These are phyloP conservation scores for Atopsyche davidsoni DNA, from an alignment of 1,140 invertebrate genomes.

Conservation along the genomic window DNA sequence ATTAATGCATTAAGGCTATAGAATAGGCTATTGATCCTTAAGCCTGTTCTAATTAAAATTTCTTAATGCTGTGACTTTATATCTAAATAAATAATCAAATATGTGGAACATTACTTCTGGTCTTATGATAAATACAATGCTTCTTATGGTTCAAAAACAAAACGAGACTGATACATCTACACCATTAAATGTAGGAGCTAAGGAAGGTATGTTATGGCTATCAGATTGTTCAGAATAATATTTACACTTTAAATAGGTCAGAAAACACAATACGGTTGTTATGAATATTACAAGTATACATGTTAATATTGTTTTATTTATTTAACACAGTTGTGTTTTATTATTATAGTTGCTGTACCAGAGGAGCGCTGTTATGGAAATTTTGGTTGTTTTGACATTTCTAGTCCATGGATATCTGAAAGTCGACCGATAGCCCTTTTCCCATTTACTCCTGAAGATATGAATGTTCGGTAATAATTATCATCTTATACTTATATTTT, in stretches of 20 bases:
- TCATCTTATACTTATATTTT: no score
- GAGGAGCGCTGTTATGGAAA: conserved; percentile 62
- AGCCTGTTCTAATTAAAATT: no score
- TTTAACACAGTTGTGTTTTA: neutral
- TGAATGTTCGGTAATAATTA: conserved; percentile 45
- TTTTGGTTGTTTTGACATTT: conserved; percentile 79
- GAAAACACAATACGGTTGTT: no score
- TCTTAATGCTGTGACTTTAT: no score
- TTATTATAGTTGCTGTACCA: neutral
- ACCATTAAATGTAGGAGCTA: neutral
- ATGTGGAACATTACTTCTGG: conserved; percentile 34
- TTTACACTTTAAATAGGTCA: no score
- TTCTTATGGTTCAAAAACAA: conserved; percentile 39
- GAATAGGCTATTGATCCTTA: no score
- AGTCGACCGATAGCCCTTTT: conserved; percentile 72
- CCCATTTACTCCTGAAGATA: conserved; percentile 55
- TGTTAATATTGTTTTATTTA: neutral
- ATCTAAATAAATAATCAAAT: conserved; percentile 3
- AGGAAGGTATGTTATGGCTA: conserved; percentile 8
- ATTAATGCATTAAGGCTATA: no score
- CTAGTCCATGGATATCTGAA: conserved; percentile 71
- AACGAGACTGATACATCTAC: conserved; percentile 19
- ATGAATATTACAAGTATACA: no score
- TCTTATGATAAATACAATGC: conserved; percentile 46
- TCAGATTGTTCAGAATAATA: no score